Evolutionary conservation across 2,797 vertebrate genomes (phyloP).

Genomic region (Bradypus variegatus): DNA sequence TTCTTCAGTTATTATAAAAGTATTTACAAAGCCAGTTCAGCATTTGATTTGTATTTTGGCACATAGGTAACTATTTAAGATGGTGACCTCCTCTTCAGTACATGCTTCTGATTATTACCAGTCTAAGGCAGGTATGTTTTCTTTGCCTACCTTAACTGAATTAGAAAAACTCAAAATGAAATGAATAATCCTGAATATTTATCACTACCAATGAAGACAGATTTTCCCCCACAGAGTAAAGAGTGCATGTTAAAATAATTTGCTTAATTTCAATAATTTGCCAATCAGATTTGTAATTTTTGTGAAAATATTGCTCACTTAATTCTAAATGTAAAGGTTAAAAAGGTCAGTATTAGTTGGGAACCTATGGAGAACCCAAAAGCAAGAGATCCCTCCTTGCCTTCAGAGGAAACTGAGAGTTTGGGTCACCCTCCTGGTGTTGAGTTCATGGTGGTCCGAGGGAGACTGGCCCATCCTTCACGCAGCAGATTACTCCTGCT

Average conservation of each 20-base stretch:
- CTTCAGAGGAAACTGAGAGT: background rate
- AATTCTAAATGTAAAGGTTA: constrained; percentile 19
- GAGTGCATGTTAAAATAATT: background rate
- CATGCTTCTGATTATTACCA: too few species aligned
- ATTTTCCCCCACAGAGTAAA: background rate
- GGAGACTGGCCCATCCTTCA: background rate
- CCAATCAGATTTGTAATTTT: constrained; percentile 45
- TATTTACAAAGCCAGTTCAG: constrained; percentile 21
- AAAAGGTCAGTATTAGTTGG: background rate
- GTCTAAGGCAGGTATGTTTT: constrained; percentile 13
- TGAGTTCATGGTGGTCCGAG: background rate
- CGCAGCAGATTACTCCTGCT: too few species aligned
- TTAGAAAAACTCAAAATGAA: constrained; percentile 40
- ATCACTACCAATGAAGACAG: constrained; percentile 7
- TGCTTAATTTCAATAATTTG: constrained; percentile 50
- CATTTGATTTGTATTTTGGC: constrained; percentile 56
- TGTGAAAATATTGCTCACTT: background rate
- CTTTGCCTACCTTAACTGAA: constrained; percentile 4
- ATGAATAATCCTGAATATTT: constrained; percentile 44
- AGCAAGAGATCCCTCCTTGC: background rate
- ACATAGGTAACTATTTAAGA: background rate
- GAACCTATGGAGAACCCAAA: background rate
- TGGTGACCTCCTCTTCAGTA: too few species aligned
- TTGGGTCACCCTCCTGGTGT: background rate
- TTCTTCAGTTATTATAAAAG: constrained; percentile 18